Base-by-base conservation (phyloP, 2,113 vertebrate species). In the Osmerus mordax region DNA sequence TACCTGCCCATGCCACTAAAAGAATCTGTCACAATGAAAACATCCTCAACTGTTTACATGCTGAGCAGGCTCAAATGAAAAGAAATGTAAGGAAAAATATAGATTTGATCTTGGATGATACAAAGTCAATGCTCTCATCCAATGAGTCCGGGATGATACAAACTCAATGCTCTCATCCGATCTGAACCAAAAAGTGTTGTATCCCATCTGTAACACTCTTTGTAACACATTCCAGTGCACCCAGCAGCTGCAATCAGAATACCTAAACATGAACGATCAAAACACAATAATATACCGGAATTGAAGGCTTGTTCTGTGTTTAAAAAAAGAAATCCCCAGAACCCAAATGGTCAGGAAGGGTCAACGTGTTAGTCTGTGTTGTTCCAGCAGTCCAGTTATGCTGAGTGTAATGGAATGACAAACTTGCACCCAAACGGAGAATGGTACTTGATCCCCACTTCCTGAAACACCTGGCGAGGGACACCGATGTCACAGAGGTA, bases 361-460 rank as follows among this genome's bases (percentile, higher is more conserved):
- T 79, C 63, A 83, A 69, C 29, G 32, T 36, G 69, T 75, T 32
- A 65, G 64, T 67, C 16, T 59, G 62, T 71, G 65, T 11, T 16
- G 66, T 15, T 19, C 25, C 19, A 55, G 58, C 54, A 25, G 36
- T 72, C 65, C 65, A 11, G 2, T 85, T 95, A 98, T 16, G 94
- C 92, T 14, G 95, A 95, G 70, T 99, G 97, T 78, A 99, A 83
- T 0, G 97, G 97, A 78, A 99, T 98, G 84, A 99, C 96, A 0
- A 99, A 99, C 82, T 99, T 99, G 91, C 95, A 98, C 70, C 97
- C 97, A 0, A 99, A 99, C 8, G 97, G 97, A 0, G 97, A 98
- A 87, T 94, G 96, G 89, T 99, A 99, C 82, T 91, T 95, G 85
- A 99, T 96, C 75, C 96, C 97, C 81, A 97, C 96, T 81, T 99